A percentile compares a stretch with the other conserved stretches of the same genome.
These are phyloP conservation scores for Pantelozetes paolii DNA, from an alignment of 2,888 invertebrate genomes.

Conservation along the genomic window DNA sequence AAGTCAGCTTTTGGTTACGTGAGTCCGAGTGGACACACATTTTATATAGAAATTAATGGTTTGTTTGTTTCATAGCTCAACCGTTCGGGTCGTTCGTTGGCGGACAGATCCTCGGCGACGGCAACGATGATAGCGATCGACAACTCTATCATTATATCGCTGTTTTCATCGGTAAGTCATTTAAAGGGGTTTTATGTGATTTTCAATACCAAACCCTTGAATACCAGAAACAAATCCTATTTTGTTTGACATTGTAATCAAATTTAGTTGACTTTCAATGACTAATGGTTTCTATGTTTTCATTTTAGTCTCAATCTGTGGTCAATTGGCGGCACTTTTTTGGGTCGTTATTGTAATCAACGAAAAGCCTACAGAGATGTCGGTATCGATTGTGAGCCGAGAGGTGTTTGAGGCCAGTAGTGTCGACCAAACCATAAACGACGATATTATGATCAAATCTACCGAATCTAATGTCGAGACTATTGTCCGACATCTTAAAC, in stretches of 20 bases:
- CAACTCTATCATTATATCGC: constrained; percentile 40
- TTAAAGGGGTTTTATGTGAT: background rate
- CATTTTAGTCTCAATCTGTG: constrained; percentile 20
- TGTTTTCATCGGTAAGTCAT: constrained; percentile 29
- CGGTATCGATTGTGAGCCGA: background rate
- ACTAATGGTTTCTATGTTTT: background rate
- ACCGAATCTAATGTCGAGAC: background rate
- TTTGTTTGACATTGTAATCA: background rate
- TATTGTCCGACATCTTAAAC: constrained; percentile 35
- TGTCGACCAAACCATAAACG: background rate
- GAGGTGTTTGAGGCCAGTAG: constrained; percentile 17
- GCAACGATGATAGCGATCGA: constrained; percentile 14
- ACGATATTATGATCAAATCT: background rate
- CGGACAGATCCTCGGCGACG: constrained; percentile 40
- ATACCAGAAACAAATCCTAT: background rate
- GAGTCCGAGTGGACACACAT: background rate
- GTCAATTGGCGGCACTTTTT: constrained; percentile 35
- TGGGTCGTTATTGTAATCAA: constrained; percentile 41
- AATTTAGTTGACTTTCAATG: background rate
- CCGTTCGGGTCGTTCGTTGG: constrained; percentile 40
- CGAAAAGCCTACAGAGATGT: constrained; percentile 6
- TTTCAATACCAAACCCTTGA: background rate
- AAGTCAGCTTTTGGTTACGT: constrained; percentile 41
- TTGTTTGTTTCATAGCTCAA: constrained; percentile 35
- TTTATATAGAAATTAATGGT: background rate